Evolutionary conservation across 2,888 invertebrate species (phyloP), one percentile per base, ranked within the genome.

Genomic region (Macaria liturata): DNA sequence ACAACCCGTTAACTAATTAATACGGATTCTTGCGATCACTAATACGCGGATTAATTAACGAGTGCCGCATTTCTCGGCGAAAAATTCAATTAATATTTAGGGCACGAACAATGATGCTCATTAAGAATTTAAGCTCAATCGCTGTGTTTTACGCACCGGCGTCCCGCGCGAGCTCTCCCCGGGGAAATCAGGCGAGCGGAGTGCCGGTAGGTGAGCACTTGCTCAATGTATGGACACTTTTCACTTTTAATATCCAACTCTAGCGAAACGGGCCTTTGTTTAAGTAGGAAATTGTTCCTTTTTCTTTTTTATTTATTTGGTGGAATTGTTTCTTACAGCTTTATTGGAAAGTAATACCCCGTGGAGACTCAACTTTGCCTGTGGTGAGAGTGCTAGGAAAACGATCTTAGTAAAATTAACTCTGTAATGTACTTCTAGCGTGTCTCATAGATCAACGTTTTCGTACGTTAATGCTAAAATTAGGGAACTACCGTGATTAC

Each of bases 91-190:
- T 65, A 66, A 66, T 65, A 66, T 66, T 68, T 64, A 68, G 58
- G 53, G 49, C 62, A 52, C 64, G 65, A 65, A 65, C 66, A 77
- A 78, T 71, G 69, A 72, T 67, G 66, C 75, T 81, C 81, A 83
- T 86, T 84, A 85, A 70, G 74, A 78, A 83, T 86, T 85, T 81
- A 85, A 74, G 79, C 78, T 74, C 79, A 80, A 85, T 84, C 76
- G 81, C 78, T 74, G 74, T 78, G 78, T 82, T 73, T 72, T 75
- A 74, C 75, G 71, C 69, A 73, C 70, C 73, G 69, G 66, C 65
- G 63, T 57, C 49, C 59, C 59, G 68, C 70, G 69, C 67, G 56
- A 55, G 56, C 50, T 44, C 31, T 56, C 86, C 72, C 80, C 37
- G 54, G 86, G 86, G 86, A 86, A 86, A 86, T 86, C 85, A 85